Conservation (phyloP, 2,797 vertebrate genomes). For the Cheirogaleus major region DNA sequence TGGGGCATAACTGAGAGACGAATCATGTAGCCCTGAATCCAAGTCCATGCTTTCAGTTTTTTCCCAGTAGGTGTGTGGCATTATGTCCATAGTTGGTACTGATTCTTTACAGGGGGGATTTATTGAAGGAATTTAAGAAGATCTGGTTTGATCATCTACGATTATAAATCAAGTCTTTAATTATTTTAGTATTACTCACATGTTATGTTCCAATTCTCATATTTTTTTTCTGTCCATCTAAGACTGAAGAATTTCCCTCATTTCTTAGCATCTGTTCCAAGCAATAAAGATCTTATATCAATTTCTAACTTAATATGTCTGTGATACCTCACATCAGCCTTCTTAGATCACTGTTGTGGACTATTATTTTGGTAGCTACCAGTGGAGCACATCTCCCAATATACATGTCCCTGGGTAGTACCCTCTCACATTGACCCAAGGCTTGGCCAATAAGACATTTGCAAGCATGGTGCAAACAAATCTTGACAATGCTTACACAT, state of each 20-base stretch:
- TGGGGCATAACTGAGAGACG: background rate
- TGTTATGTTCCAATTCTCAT: background rate
- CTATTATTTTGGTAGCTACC: background rate
- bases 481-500: background rate
- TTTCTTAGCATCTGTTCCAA: background rate
- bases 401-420: background rate
- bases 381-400: too few relatives aligned
- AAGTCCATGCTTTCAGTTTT: background rate
- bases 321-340: too few relatives aligned
- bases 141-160: background rate
- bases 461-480: background rate
- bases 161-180: background rate
- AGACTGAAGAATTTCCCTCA: background rate
- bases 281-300: background rate
- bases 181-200: background rate
- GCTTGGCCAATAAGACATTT: background rate
- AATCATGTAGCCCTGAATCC: background rate
- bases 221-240: background rate
- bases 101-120: background rate
- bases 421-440: rapidly evolving
- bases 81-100: background rate
- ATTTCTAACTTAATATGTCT: background rate
- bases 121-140: background rate
- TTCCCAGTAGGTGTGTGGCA: background rate
- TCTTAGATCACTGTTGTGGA: too few relatives aligned